Percentiles rank a stretch among this genome's conserved stretches.
Evolutionary conservation across 1,140 invertebrate species (phyloP).

Genomic region (Drosophila nebulosa): DNA sequence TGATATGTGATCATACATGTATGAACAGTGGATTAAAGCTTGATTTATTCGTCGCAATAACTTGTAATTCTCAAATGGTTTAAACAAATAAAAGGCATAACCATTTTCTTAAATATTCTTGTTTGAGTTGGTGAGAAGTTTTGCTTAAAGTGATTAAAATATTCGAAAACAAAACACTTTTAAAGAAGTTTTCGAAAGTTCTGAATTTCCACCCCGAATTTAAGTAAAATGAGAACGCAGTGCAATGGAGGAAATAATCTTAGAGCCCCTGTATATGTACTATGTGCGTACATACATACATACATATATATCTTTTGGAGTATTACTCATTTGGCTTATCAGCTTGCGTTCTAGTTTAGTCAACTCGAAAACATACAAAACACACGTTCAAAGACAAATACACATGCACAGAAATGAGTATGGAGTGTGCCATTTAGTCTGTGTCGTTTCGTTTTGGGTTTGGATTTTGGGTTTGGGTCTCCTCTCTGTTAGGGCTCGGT

Average conservation of each 20-base stretch:
- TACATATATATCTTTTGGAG: background rate
- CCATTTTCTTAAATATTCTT: no score
- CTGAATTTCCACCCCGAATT: background rate
- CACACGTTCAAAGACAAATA: background rate
- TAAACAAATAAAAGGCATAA: background rate
- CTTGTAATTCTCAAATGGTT: background rate
- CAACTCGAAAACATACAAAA: background rate
- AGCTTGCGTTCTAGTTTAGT: slow-evolving; percentile 21
- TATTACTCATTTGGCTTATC: slow-evolving; percentile 51
- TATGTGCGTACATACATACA: background rate
- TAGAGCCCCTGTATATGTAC: slow-evolving; percentile 10
- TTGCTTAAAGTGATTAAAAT: no score
- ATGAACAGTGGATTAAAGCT: background rate
- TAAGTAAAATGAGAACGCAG: background rate
- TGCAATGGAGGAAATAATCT: background rate
- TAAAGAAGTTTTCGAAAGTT: no score
- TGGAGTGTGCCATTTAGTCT: slow-evolving; percentile 56
- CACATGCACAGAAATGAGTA: background rate
- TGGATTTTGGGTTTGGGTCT: background rate
- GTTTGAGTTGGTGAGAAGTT: no score
- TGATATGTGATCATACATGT: background rate
- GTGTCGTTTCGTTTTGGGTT: slow-evolving; percentile 9
- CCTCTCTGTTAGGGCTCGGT: background rate
- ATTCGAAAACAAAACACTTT: no score
- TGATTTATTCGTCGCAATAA: background rate